Conservation (phyloP, 1,140 invertebrate genomes). For the Scaptomyza montana region DNA sequence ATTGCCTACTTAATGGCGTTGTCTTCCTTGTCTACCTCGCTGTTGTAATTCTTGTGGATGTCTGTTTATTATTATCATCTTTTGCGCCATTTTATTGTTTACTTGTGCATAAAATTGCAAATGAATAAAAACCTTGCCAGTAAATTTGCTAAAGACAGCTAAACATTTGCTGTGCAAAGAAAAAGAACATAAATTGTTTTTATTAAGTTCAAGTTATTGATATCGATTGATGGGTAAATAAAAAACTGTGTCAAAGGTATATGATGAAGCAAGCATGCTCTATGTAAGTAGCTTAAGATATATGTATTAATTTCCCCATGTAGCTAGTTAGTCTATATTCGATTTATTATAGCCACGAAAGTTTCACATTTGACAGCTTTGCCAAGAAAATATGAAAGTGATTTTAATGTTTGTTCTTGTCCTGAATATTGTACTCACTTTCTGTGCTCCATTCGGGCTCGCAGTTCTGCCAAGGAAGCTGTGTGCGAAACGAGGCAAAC, state of each 20-base stretch:
- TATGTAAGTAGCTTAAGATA: too few relatives aligned
- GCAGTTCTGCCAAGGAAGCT: slow-evolving; percentile 91
- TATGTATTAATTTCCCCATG: too few relatives aligned
- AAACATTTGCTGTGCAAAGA: too few relatives aligned
- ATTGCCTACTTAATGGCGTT: slow-evolving; percentile 66
- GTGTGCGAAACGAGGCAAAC: slow-evolving; percentile 88
- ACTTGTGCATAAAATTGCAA: slow-evolving; percentile 51
- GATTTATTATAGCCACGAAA: slow-evolving; percentile 26
- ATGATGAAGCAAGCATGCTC: too few relatives aligned
- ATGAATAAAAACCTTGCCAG: slow-evolving; percentile 10
- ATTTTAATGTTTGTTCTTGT: too few relatives aligned
- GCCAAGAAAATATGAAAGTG: slow-evolving; percentile 45
- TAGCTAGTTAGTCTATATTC: too few relatives aligned
- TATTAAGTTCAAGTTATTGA: not conserved
- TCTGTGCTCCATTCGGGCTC: slow-evolving; percentile 90
- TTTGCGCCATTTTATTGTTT: slow-evolving; percentile 51
- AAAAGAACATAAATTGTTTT: not conserved
- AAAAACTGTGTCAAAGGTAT: too few relatives aligned
- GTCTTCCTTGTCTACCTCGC: slow-evolving; percentile 13
- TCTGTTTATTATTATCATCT: slow-evolving; percentile 67
- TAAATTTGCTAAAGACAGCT: slow-evolving; percentile 3
- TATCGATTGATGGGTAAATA: not conserved
- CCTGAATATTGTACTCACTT: slow-evolving; percentile 84
- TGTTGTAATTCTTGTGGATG: slow-evolving; percentile 6
- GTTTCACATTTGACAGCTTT: slow-evolving; percentile 65